Conservation (phyloP, 35 echinoderm and acorn worm species). For the Heliocidaris tuberculata region DNA sequence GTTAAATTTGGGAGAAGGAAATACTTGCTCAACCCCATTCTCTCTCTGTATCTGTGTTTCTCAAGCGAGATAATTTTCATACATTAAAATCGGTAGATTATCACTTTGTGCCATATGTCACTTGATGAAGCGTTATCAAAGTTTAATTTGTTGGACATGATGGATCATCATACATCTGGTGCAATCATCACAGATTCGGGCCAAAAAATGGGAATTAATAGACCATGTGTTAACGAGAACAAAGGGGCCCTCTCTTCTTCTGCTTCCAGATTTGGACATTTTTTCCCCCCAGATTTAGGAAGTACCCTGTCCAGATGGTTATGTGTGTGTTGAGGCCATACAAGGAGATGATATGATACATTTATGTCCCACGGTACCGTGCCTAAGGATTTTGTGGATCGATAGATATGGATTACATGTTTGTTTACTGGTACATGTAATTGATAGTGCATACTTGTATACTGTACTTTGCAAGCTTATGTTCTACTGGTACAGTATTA, state of each 20-base stretch:
- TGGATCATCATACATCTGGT: constrained; percentile 1
- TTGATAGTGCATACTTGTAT: too few relatives aligned
- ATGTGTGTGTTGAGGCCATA: neutral
- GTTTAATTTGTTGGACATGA: neutral
- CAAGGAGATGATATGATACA: neutral
- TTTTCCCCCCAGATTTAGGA: neutral
- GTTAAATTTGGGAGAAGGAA: neutral
- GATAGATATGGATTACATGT: too few relatives aligned
- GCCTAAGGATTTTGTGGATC: neutral
- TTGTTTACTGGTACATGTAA: too few relatives aligned
- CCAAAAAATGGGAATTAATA: neutral
- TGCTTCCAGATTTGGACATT: neutral
- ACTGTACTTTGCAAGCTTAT: too few relatives aligned
- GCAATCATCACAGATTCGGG: neutral
- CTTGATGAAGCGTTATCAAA: neutral
- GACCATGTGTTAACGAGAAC: neutral
- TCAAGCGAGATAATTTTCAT: neutral
- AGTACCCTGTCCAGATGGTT: neutral
- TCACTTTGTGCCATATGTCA: neutral
- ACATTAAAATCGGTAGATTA: neutral
- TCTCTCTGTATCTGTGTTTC: too few relatives aligned
- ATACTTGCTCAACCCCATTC: too few relatives aligned
- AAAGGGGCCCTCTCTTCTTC: neutral
- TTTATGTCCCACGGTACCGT: too few relatives aligned
- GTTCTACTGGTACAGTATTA: too few relatives aligned